These are phyloP conservation scores for Xiphophorus birchmanni DNA, from an alignment of 2,797 vertebrate species.

Conservation along the genomic window DNA sequence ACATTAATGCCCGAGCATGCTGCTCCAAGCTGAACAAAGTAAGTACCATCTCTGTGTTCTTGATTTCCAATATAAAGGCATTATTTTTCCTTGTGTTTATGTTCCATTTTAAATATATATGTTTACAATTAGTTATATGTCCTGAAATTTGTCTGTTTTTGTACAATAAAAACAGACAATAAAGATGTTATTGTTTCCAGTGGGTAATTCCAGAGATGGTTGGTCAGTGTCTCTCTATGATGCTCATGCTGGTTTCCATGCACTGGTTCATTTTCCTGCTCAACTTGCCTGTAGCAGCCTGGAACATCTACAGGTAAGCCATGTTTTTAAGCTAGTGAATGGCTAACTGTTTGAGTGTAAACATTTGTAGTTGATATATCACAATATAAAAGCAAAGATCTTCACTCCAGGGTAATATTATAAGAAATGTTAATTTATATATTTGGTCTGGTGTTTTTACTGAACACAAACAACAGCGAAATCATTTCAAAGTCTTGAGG, in stretches of 20 bases:
- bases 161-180: neutral
- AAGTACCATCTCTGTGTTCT: slow-evolving; percentile 31
- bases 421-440: neutral
- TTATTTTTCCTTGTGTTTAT: neutral
- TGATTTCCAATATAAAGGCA: neutral
- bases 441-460: neutral
- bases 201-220: slow-evolving; percentile 95
- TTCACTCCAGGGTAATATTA: neutral
- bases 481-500: too few relatives aligned
- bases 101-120: neutral
- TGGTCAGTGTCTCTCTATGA: slow-evolving; percentile 88
- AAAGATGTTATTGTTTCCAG: slow-evolving; percentile 55
- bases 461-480: neutral
- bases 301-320: slow-evolving; percentile 92
- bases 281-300: slow-evolving; percentile 93
- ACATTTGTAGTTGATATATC: neutral
- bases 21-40: slow-evolving; percentile 99
- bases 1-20: slow-evolving; percentile 96
- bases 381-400: neutral
- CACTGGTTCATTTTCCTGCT: slow-evolving; percentile 99
- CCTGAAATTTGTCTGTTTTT: neutral
- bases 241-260: slow-evolving; percentile 93
- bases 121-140: neutral
- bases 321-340: neutral
- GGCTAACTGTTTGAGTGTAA: neutral